These are phyloP conservation scores for Propithecus deckenii DNA, from an alignment of 2,797 vertebrate genomes.

Conservation along the genomic window DNA sequence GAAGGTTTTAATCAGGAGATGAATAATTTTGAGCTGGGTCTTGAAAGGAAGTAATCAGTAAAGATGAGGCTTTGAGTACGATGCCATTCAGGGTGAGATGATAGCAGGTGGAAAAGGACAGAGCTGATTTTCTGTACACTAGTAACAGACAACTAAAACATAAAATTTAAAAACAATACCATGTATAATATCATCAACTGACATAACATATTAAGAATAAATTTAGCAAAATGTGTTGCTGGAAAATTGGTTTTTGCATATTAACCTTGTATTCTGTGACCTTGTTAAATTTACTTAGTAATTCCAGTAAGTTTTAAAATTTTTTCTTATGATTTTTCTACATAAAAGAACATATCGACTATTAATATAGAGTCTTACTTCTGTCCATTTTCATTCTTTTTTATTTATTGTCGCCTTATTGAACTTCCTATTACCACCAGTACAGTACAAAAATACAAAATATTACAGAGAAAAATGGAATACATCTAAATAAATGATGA, in stretches of 20 bases:
- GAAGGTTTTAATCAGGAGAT: not conserved
- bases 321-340: not conserved
- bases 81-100: not conserved
- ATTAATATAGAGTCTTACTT: not conserved
- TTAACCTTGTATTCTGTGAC: not conserved
- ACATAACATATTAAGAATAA: not conserved
- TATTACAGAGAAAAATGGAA: not conserved
- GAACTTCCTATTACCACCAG: not conserved
- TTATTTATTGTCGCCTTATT: not conserved
- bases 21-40: not conserved
- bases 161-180: not conserved
- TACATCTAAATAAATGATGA: not conserved
- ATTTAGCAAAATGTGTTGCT: not conserved
- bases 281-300: not conserved
- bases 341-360: not conserved
- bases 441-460: not conserved
- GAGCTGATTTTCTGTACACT: not conserved
- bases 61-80: not conserved
- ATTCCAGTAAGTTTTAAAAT: not conserved
- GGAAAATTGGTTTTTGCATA: not conserved
- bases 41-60: not conserved
- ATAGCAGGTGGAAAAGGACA: not conserved
- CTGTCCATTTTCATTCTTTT: not conserved
- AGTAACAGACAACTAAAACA: not conserved
- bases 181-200: not conserved